Percentiles rank a stretch among this genome's conserved stretches.
Evolutionary conservation across 1,140 invertebrate genomes (phyloP).

Genomic region (Nephila pilipes): DNA sequence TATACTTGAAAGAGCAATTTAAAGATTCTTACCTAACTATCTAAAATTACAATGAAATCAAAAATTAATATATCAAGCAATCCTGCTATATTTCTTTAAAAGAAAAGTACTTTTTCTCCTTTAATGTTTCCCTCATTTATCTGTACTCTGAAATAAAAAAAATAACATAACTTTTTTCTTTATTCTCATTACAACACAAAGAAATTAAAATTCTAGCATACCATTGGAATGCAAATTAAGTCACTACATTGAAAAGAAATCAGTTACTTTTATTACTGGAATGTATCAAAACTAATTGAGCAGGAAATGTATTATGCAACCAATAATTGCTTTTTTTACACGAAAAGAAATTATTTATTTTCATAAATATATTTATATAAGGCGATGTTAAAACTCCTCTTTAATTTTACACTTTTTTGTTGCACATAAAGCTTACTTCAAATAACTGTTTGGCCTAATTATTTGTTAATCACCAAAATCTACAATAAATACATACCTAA

Average conservation of each 20-base stretch:
- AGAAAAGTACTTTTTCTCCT: background rate
- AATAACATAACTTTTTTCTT: background rate
- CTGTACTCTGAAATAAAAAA: background rate
- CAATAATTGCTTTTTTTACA: background rate
- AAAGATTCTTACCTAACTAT: no score
- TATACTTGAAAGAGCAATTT: no score
- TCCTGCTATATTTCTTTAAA: background rate
- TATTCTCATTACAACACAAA: background rate
- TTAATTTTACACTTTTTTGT: no score
- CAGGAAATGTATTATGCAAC: background rate
- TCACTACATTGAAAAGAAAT: background rate
- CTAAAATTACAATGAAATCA: background rate
- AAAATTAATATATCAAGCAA: background rate
- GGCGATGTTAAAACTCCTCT: no score
- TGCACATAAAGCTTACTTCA: no score
- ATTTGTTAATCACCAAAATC: no score
- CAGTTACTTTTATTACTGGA: background rate
- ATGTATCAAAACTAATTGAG: background rate
- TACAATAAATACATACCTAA: no score
- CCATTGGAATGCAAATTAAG: slow-evolving; percentile 6
- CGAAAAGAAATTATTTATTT: background rate
- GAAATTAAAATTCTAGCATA: background rate
- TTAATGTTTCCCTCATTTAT: background rate
- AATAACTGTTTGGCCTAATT: no score
- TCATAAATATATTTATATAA: background rate